Conservation (phyloP, 2,888 invertebrate genomes). For the Myopa tessellatipennis region DNA sequence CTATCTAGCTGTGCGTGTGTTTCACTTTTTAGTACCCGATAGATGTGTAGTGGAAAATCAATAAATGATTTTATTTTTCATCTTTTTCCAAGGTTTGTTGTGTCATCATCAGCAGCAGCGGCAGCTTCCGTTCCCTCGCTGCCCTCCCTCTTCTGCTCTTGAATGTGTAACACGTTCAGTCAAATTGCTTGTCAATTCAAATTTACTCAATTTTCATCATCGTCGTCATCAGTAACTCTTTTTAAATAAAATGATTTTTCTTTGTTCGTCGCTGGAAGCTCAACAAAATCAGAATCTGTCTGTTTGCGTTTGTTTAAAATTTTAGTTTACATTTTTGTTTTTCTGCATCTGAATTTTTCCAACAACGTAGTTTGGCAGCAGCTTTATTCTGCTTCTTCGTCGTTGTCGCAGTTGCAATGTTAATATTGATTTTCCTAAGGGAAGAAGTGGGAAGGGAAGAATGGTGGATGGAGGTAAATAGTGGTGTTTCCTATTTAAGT, state of each 20-base stretch:
- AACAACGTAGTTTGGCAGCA: neutral
- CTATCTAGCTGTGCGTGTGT: no score
- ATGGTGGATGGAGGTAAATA: neutral
- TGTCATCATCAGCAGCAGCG: conserved; percentile 18
- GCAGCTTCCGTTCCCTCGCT: conserved; percentile 1
- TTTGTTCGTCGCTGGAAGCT: neutral
- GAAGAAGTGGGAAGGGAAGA: conserved; percentile 2
- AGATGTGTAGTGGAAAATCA: conserved; percentile 13
- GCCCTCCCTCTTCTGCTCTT: neutral
- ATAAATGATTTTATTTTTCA: conserved; percentile 17
- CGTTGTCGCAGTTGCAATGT: neutral
- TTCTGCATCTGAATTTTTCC: neutral
- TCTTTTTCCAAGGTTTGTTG: conserved; percentile 13
- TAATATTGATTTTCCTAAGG: conserved; percentile 22
- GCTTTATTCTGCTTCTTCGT: no score
- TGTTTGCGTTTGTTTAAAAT: neutral
- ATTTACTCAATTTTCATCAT: no score
- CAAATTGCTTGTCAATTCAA: no score
- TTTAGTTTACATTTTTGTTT: neutral
- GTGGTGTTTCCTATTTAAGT: neutral
- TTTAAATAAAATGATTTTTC: neutral
- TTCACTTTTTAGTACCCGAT: no score
- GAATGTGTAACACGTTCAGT: neutral
- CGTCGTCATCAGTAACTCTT: no score
- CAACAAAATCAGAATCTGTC: neutral